Percentiles rank a stretch among this genome's conserved stretches.
phyloP scores from a whole-genome alignment of 35 echinoderm and acorn worm species.

The Acanthaster planci region DNA sequence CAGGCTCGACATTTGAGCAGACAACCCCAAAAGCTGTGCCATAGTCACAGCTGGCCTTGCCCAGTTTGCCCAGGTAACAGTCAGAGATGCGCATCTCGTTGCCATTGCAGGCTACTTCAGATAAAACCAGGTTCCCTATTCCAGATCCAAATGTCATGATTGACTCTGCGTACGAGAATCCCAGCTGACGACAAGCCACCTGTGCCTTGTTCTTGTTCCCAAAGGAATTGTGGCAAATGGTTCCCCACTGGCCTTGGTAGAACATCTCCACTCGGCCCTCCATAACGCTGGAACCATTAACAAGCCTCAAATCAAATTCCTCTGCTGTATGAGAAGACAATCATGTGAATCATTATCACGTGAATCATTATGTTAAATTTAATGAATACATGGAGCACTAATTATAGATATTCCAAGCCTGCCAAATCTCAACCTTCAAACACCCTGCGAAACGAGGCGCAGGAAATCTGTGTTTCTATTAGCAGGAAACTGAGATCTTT shows the following conservation, averaged over 20 bases:
- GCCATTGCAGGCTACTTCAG: neutral
- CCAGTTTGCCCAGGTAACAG: neutral
- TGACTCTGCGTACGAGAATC: neutral
- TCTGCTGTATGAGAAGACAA: neutral
- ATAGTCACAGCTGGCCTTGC: neutral
- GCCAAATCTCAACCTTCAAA: too few species aligned
- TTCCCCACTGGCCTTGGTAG: slow-evolving; percentile 22
- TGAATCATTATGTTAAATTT: too few species aligned
- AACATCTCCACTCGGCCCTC: neutral
- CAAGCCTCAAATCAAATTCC: neutral
- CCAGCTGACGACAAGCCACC: neutral
- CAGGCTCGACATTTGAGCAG: neutral
- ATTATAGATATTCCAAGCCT: too few species aligned
- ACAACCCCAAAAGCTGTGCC: neutral
- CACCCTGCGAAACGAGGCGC: too few species aligned
- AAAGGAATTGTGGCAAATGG: neutral
- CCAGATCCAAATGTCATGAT: neutral
- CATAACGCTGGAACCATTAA: neutral
- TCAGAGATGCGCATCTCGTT: neutral
- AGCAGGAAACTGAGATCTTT: too few species aligned
- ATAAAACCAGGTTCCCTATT: neutral
- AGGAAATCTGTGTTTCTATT: too few species aligned
- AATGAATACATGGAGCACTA: too few species aligned
- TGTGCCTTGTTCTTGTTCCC: neutral
- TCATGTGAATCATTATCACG: too few species aligned